A percentile compares a stretch with the other conserved stretches of the same genome.
Conservation (phyloP, 2,797 vertebrate genomes). For the Hypotaenidia okinawae region DNA sequence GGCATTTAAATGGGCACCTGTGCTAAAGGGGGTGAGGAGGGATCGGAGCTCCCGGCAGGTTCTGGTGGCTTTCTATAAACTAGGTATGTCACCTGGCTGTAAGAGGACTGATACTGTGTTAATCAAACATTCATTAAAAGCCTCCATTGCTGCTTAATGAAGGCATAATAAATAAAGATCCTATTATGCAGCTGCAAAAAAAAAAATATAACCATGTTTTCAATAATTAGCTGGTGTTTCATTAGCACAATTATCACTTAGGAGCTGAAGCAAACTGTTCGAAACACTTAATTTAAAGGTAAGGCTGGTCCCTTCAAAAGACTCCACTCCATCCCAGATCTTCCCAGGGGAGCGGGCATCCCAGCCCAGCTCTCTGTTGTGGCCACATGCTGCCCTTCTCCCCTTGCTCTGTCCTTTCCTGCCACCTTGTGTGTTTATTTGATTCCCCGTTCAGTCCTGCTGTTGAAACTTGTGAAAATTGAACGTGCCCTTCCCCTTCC, state of each 20-base stretch:
- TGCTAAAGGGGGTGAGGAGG: neutral
- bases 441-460: conserved; percentile 51
- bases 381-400: neutral
- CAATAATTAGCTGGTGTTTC: conserved; percentile 54
- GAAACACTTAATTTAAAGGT: conserved; percentile 61
- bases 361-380: neutral
- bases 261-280: conserved; percentile 19
- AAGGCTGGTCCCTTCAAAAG: neutral
- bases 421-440: neutral
- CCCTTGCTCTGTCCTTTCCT: neutral
- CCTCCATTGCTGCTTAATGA: conserved; percentile 33
- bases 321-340: neutral
- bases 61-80: neutral
- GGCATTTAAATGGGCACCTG: neutral
- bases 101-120: conserved; percentile 20
- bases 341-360: neutral
- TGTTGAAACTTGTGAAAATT: conserved; percentile 65
- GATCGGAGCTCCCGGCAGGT: neutral
- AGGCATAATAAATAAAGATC: conserved; percentile 30
- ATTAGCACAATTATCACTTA: conserved; percentile 56
- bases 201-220: neutral
- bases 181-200: conserved; percentile 44
- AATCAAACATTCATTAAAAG: conserved; percentile 54
- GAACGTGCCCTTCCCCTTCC: conserved; percentile 71
- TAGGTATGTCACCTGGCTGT: neutral